These are phyloP conservation scores for Calliscelio sp. DNA, from an alignment of 2,888 invertebrate species.

Conservation along the genomic window DNA sequence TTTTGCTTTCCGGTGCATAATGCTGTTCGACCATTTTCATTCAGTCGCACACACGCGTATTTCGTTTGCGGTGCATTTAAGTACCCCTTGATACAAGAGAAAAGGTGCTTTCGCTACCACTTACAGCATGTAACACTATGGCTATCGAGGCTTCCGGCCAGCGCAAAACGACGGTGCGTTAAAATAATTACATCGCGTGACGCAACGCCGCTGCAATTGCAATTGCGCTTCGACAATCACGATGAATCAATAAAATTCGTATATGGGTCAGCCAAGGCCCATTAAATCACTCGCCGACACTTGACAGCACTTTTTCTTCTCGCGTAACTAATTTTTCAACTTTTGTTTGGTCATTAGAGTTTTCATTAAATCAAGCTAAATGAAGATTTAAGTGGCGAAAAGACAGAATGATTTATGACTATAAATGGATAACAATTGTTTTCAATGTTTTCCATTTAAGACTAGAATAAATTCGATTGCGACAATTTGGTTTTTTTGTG, in stretches of 20 bases:
- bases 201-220: slow-evolving; percentile 77
- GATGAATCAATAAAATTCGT: slow-evolving; percentile 81
- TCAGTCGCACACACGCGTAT: slow-evolving; percentile 53
- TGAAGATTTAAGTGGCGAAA: too few relatives aligned
- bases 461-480: too few relatives aligned
- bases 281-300: slow-evolving; percentile 11
- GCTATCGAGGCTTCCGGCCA: slow-evolving; percentile 71
- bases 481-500: too few relatives aligned
- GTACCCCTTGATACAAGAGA: slow-evolving; percentile 62
- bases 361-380: too few relatives aligned
- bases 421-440: too few relatives aligned
- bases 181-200: slow-evolving; percentile 82
- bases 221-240: slow-evolving; percentile 78
- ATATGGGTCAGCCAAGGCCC: slow-evolving; percentile 80
- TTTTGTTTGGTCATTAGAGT: slow-evolving; percentile 1
- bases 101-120: slow-evolving; percentile 74
- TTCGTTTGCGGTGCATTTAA: slow-evolving; percentile 70
- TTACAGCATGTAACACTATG: slow-evolving; percentile 62
- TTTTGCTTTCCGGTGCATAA: slow-evolving; percentile 68
- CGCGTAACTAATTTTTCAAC: neutral
- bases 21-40: slow-evolving; percentile 66
- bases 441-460: too few relatives aligned
- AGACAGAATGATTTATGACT: too few relatives aligned
- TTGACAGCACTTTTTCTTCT: slow-evolving; percentile 17
- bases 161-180: slow-evolving; percentile 75